A percentile compares a stretch with the other conserved stretches of the same genome.
phyloP scores from a whole-genome alignment of 2,797 vertebrate genomes.

The Falco cherrug region DNA sequence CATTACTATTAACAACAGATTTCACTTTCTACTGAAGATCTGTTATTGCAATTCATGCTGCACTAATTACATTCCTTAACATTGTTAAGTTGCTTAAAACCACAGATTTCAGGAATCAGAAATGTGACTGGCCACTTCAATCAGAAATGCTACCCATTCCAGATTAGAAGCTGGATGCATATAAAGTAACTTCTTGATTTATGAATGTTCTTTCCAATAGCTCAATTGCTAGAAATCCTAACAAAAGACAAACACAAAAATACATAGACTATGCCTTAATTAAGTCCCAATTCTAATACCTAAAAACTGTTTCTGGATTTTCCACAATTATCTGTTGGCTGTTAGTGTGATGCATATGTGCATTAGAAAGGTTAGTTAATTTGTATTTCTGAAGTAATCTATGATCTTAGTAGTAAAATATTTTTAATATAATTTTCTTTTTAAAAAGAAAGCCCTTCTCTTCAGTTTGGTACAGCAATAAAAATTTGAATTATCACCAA shows the following conservation, averaged over 20 bases:
- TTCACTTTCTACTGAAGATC: neutral
- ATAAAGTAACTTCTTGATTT: neutral
- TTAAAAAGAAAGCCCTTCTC: neutral
- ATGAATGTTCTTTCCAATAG: neutral
- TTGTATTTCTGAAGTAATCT: neutral
- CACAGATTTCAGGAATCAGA: neutral
- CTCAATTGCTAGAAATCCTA: neutral
- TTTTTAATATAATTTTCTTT: neutral
- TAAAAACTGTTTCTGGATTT: neutral
- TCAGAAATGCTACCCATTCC: neutral
- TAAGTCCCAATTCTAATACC: neutral
- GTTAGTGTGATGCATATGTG: neutral
- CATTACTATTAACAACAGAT: neutral
- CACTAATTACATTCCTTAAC: neutral
- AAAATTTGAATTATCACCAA: neutral
- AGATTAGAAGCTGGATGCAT: neutral
- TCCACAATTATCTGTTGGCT: neutral
- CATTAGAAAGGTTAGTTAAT: neutral
- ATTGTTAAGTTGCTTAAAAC: neutral
- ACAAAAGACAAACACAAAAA: neutral
- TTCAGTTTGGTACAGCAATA: neutral
- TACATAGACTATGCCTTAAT: neutral
- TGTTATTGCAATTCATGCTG: neutral
- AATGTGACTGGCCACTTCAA: neutral
- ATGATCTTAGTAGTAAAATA: neutral